phyloP scores from a whole-genome alignment of 2,888 invertebrate genomes.

The Scaptomyza caliginosa region DNA sequence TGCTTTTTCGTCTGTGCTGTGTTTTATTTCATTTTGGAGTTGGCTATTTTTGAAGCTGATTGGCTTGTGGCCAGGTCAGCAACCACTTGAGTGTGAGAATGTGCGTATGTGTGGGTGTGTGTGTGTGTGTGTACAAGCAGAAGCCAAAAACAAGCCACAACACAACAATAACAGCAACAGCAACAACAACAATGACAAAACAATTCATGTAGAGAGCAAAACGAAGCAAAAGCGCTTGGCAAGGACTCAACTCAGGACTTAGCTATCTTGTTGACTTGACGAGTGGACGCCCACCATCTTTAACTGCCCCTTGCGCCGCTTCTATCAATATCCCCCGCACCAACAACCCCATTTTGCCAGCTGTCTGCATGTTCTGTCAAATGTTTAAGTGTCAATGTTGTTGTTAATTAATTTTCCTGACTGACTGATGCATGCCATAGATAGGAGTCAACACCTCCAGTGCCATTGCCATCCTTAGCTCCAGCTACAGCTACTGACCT shows the following conservation, averaged over 20 bases:
- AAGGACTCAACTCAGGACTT: constrained; percentile 26
- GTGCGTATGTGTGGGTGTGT: neutral
- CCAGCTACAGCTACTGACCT: constrained; percentile 25
- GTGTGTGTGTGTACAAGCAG: constrained; percentile 26
- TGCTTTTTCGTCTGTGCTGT: neutral
- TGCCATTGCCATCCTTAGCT: neutral
- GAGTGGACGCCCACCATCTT: constrained; percentile 31
- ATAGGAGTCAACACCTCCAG: constrained; percentile 52
- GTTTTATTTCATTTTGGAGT: constrained; percentile 32
- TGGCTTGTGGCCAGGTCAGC: constrained; percentile 37
- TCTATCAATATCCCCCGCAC: neutral
- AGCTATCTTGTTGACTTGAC: constrained; percentile 70
- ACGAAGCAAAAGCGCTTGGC: constrained; percentile 28
- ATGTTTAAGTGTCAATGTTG: constrained; percentile 79
- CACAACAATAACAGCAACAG: constrained; percentile 28
- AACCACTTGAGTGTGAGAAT: constrained; percentile 4
- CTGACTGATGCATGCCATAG: constrained; percentile 76
- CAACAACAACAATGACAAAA: constrained; percentile 45
- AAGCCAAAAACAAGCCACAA: constrained; percentile 31
- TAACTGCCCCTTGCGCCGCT: neutral
- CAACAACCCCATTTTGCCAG: constrained; percentile 1
- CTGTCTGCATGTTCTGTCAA: constrained; percentile 62
- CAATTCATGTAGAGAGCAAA: constrained; percentile 55
- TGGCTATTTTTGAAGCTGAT: constrained; percentile 47
- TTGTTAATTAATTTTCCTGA: constrained; percentile 78